Evolutionary conservation across 2,113 vertebrate species (phyloP), one percentile per base, ranked within the genome.

Genomic region (Mixornis gularis): DNA sequence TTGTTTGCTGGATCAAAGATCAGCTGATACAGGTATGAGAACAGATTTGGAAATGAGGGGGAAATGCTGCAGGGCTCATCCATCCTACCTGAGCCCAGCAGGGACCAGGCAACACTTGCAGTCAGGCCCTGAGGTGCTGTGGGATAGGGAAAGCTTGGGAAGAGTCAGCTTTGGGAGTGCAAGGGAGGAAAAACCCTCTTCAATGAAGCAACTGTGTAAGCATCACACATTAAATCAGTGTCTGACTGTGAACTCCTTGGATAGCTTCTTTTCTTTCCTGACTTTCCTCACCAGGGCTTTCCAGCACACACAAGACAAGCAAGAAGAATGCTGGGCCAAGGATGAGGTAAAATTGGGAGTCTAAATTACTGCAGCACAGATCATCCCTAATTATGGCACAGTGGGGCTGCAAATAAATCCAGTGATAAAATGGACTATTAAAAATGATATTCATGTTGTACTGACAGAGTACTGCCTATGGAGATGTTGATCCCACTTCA

Each of bases 1-100:
- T n/a, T 79, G 63, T 66, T 48, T 63, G 66, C 82, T 70, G 55
- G 41, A n/a, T 46, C 73, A 83, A 40, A 90, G 34, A 88, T 59
- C 25, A 26, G 71, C 40, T 80, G 48, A 66, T 32, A 83, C 3
- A 65, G 40, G 51, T 48, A 36, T 13, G 27, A 74, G 3, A 13
- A 18, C 13, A 46, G 29, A 55, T 3, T 1, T 25, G 36, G 59
- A 51, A 73, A 27, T 9, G 10, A 10, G 32, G 58, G 40, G 60
- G 43, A 82, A 71, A 83, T 27, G 66, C 17, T 89, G 21, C 40
- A 55, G 49, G 38, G 48, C 25, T 76, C 58, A 40, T 5, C 26
- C 43, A 92, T 43, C 52, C 48, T n/a, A 22, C 21, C 60, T 20
- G 60, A 78, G 7, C 51, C 66, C 74, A 71, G 25, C 25, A 77